phyloP scores from a whole-genome alignment of 2,888 invertebrate species.

The Drosophila melanosoma region DNA sequence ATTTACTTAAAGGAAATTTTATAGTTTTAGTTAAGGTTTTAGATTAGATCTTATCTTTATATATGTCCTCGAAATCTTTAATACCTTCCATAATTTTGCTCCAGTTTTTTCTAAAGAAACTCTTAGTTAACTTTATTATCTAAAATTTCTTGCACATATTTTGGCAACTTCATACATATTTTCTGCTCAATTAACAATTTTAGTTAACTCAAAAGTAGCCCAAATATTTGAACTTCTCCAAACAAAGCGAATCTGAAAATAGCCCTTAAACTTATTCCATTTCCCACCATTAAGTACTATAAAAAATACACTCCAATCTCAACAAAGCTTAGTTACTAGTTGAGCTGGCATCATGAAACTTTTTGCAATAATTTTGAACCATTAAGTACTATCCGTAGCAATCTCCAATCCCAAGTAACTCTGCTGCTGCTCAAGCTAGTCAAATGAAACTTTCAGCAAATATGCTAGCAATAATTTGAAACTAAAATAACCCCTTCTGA shows the following conservation, averaged over 20 bases:
- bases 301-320: not conserved
- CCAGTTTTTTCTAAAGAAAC: too few species aligned
- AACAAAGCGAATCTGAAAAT: fast-evolving
- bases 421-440: not conserved
- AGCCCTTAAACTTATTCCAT: not conserved
- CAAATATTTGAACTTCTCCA: not conserved
- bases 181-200: not conserved
- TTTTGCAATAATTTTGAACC: not conserved
- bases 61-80: too few species aligned
- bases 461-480: not conserved
- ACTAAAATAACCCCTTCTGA: not conserved
- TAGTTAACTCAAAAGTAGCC: not conserved
- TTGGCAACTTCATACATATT: too few species aligned
- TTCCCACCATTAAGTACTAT: not conserved
- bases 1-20: too few species aligned
- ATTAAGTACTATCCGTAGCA: conserved; percentile 1
- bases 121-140: too few species aligned
- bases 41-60: too few species aligned
- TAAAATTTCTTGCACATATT: too few species aligned
- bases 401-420: conserved; percentile 4
- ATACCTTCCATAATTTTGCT: too few species aligned
- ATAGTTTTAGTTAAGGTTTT: too few species aligned
- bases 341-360: not conserved
- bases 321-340: conserved; percentile 13
- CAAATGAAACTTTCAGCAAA: not conserved